Base-by-base conservation (phyloP, 1,140 invertebrate genomes). In the Scaptomyza hsui region DNA sequence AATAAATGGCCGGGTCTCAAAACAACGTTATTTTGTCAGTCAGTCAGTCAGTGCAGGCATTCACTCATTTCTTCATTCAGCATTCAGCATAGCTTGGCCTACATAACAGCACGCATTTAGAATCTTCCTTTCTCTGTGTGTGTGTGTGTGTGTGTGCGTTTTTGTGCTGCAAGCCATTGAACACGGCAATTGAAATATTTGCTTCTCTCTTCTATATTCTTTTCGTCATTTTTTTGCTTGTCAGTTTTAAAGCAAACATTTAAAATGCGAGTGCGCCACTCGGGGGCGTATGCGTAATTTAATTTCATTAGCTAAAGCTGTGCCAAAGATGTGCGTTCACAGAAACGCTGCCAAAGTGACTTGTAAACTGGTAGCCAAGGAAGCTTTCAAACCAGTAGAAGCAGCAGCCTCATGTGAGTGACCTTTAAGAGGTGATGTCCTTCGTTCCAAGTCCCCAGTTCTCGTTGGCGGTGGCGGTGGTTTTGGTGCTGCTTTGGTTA, bases 21-120 rank as follows among this genome's bases (percentile, higher is more conserved):
- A 16, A 29, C 55, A 19, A 60, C 12, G 35, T 12, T 32, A 61
- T 39, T 41, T 44, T 63, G 51, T 39, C 60, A 75, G 76, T 57
- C 52, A 55, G 35, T 42, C 37, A 15, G 24, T n/a, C 37, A n/a
- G 39, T 71, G 57, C 39, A 29, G 63, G 44, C 74, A 71, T 75
- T 78, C 78, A 82, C 60, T 79, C 75, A 80, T 65, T 73, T 61
- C 76, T 65, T 65, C 61, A 71, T 71, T 71, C 39, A 51, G 41
- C 71, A 78, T 69, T 74, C 72, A 81, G 35, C 47, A 44, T 52
- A 71, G 63, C 67, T 75, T 52, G 65, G 42, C 55, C 71, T 61
- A 72, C 42, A 71, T 56, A 78, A 44, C 60, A 57, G 55, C 60
- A 53, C 52, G 41, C 47, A 51, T 53, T 57, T 47, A 47, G 49